Evolutionary conservation across 2,888 invertebrate genomes (phyloP).

Genomic region (Tortricodes alternella): DNA sequence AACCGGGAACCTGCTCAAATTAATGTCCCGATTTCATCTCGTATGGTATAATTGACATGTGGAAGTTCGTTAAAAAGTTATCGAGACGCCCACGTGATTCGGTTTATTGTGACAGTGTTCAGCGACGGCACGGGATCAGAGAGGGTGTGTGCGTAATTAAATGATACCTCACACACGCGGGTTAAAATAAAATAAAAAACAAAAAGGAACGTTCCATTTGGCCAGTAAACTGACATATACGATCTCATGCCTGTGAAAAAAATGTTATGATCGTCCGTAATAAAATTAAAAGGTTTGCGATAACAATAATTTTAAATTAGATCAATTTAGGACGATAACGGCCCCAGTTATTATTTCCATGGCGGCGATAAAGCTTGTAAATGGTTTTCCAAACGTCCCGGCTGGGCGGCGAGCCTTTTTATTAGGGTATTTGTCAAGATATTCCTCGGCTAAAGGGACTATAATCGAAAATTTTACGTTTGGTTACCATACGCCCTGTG

Average conservation of each 20-base stretch:
- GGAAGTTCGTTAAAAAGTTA: constrained; percentile 27
- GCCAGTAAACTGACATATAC: constrained; percentile 22
- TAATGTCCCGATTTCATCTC: constrained; percentile 17
- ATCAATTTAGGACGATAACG: constrained; percentile 80
- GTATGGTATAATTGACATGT: constrained; percentile 18
- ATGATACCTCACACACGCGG: constrained; percentile 7
- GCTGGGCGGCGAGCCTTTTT: constrained; percentile 74
- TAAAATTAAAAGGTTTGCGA: constrained; percentile 77
- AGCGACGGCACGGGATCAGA: neutral
- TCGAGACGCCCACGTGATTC: constrained; percentile 1
- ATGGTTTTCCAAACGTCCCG: constrained; percentile 80
- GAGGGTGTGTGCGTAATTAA: constrained; percentile 2
- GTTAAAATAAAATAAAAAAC: neutral
- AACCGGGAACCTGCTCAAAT: constrained; percentile 16
- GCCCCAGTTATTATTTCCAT: constrained; percentile 81
- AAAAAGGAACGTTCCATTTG: neutral
- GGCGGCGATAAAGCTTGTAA: constrained; percentile 80
- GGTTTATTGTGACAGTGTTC: constrained; percentile 5
- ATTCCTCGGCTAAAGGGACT: constrained; percentile 69
- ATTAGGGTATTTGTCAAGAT: constrained; percentile 81
- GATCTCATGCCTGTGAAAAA: constrained; percentile 51
- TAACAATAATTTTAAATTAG: constrained; percentile 81
- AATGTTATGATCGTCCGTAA: constrained; percentile 68
- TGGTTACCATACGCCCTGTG: constrained; percentile 68
- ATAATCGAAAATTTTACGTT: constrained; percentile 77